Evolutionary conservation across 2,113 vertebrate species (phyloP), one percentile per base, ranked within the genome.

Genomic region (Thunnus maccoyii): DNA sequence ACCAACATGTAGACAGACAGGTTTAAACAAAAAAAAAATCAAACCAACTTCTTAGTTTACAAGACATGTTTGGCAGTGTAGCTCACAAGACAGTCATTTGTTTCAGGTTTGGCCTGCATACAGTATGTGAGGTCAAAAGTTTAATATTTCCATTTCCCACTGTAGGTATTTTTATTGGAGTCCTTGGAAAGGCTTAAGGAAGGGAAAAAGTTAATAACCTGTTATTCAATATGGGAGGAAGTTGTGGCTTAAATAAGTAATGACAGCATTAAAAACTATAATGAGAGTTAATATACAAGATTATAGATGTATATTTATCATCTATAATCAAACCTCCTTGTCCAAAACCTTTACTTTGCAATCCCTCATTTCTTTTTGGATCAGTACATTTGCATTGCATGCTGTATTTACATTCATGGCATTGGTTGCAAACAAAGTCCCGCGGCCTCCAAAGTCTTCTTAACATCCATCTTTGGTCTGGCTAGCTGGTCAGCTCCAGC

Each of bases 101-200:
- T 79, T 80, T 84, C 70, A 85, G 65, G 56, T 22, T 80, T 86
- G 89, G 75, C 80, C 74, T 71, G 64, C 75, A 67, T 70, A 64
- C 64, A 70, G 41, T 54, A 11, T 56, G 44, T 48, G 63, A 82
- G 81, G 81, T 83, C 77, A 75, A 84, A 89, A 76, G 79, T 83
- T 87, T 58, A 88, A 78, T 73, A 52, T 83, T 88, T 81, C 57
- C 25, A 57, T 88, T 80, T 86, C 63, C 54, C 62, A 69, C 77
- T 82, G 65, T 22, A 32, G 20, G 56, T 82, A 78, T 77, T 79
- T 85, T 74, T 84, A 73, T 76, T 88, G 52, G 74, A 70, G 52
- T 60, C n/a, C 13, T 77, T 67, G 54, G 71, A 80, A 80, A 80
- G 50, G 64, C 57, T 75, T 20, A 13, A 54, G 50, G 48, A 84